Percentiles rank a stretch among this genome's conserved stretches.
Conservation (phyloP, 2,888 invertebrate species). For the Ferrisia virgata region DNA sequence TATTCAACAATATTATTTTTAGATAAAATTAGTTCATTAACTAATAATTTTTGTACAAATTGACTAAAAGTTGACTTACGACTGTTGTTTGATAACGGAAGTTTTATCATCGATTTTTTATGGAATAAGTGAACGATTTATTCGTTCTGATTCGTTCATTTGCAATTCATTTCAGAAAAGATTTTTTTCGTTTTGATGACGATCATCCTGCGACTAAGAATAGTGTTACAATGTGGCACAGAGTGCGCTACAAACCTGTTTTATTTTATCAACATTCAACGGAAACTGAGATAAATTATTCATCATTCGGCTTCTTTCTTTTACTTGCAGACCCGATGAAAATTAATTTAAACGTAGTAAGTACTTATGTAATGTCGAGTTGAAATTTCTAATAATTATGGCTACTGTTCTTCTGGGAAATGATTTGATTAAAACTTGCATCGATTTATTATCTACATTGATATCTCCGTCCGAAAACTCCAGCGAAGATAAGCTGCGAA, state of each 20-base stretch:
- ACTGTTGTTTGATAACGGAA: background rate
- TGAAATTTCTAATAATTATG: background rate
- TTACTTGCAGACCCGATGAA: too few relatives aligned
- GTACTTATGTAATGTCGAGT: too few relatives aligned
- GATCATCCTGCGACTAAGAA: background rate
- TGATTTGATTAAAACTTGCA: background rate
- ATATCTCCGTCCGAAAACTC: background rate
- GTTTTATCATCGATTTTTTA: background rate
- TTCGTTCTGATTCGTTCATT: background rate
- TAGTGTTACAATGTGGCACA: too few relatives aligned
- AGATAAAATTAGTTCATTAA: background rate
- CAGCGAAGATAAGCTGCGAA: background rate
- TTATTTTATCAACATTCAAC: too few relatives aligned
- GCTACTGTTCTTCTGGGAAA: background rate
- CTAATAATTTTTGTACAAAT: background rate
- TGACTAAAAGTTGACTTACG: background rate
- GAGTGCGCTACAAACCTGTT: background rate
- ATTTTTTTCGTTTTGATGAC: background rate
- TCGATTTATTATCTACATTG: background rate
- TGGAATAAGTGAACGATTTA: background rate
- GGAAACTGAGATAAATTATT: too few relatives aligned
- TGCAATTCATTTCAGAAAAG: background rate
- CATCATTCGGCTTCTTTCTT: too few relatives aligned
- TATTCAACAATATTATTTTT: background rate
- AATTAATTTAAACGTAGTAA: too few relatives aligned